Base-by-base conservation (phyloP, 35 echinoderm and acorn worm genomes). In the Apostichopus japonicus region DNA sequence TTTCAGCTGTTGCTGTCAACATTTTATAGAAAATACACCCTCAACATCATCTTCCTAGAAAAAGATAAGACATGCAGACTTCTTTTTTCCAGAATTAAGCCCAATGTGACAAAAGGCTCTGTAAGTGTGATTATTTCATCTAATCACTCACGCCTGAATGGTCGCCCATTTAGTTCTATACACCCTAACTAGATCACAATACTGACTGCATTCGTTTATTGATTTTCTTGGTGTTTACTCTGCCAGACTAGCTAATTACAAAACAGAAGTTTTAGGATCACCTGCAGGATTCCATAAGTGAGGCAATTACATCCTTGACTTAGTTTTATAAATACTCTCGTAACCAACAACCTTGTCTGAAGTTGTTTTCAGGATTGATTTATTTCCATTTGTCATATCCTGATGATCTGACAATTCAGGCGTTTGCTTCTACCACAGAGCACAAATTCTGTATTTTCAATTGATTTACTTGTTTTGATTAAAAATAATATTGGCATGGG, bases 181-280 rank as follows among this genome's bases (percentile, higher is more conserved):
- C 79, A 83, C 79, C 51, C 79, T 53, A 83, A 33, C 54, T 19
- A 51, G 24, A 55, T 33, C 27, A 53, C 52, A 55, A 33, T 53
- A 17, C 9, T 19, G 52, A 53, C 33, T 83, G 33, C 51, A 6
- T 24, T 44, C n/a, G 79, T 54, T 54, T 83, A 83, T 53, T 83
- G 79, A 83, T 83, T 83, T 54, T 53, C 27, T 83, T 1, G 27
- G 27, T 83, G 79, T 83, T 83, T 83, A 52, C 19, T 54, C 54
- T 83, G 79, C 79, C 79, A 83, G 79, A 83, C 79, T 56, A 19
- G 54, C 79, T 83, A 83, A 83, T 83, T 44, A 4, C 27, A n/a
- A 83, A 83, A 54, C 24, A 83, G 33, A 33, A 10, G 17, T 54
- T 17, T 54, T 51, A 83, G 79, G 24, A 54, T 10, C 79, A 83